Conservation (phyloP, 2,797 vertebrate genomes). For the Poecilia wingei region DNA sequence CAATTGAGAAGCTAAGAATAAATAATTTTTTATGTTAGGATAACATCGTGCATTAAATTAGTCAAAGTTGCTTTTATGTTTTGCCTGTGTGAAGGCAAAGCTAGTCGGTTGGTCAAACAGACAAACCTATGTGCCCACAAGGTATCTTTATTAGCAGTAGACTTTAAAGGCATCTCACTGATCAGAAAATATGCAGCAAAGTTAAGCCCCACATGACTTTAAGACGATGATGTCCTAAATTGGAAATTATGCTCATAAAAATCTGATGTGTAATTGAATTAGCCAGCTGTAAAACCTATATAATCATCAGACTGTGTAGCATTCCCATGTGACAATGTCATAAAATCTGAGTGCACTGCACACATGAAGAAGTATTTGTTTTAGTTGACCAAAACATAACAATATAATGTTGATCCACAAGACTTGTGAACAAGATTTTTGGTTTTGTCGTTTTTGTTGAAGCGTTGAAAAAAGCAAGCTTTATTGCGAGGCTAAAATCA, state of each 20-base stretch:
- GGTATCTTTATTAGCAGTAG: background rate
- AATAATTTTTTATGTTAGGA: background rate
- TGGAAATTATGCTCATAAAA: background rate
- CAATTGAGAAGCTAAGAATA: background rate
- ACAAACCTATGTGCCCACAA: background rate
- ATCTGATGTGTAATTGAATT: background rate
- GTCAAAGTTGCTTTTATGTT: background rate
- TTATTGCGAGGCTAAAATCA: background rate
- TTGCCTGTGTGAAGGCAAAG: background rate
- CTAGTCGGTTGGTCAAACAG: background rate
- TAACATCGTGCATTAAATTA: background rate
- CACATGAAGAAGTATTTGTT: background rate
- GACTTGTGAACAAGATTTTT: background rate
- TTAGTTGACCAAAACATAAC: background rate
- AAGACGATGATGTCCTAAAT: background rate
- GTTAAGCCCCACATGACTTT: background rate
- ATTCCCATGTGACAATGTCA: background rate
- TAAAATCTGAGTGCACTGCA: background rate
- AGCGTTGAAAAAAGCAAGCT: background rate
- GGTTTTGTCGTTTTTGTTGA: background rate
- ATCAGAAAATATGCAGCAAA: background rate
- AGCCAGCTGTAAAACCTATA: background rate
- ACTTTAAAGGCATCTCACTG: background rate
- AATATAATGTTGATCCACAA: background rate
- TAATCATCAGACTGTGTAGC: background rate